Evolutionary conservation across 30 jellyfish, hydroid and myxozoan genomes (phyloP), one percentile per base, ranked within the genome.

Genomic region (Sanderia malayensis): DNA sequence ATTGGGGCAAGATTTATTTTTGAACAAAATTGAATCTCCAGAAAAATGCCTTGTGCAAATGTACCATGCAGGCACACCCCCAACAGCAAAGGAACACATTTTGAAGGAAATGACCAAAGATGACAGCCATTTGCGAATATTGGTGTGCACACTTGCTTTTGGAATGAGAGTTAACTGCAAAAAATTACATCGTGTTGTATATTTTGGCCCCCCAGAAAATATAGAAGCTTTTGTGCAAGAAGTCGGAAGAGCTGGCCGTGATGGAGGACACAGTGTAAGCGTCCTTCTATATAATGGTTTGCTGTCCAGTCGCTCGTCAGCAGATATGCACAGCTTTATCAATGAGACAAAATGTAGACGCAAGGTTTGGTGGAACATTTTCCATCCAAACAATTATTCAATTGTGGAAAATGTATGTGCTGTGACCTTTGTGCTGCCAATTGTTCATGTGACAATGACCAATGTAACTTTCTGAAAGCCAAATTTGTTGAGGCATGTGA

Each of bases 161-260:
- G 73, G 73, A 55, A 60, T 60, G 73, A 55, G 73, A 10, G 23
- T 60, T 60, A 55, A 60, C 23, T 27, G 46, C 46, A 27, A 60
- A 22, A 31, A 31, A 7, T 58, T 60, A 2, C 46, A 27, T 18
- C 46, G 23, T 20, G 10, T 10, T 60, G 23, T 60, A 7, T 55
- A 60, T 60, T 60, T 60, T 60, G 73, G 49, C 46, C 73, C 73
- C 23, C 73, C 73, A 25, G 13, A 22, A 2, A 60, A 58, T 18
- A 20, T 60, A 18, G 73, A 60, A 60, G 23, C 57, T 60, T 25
- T 60, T 60, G 73, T 60, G 73, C 73, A 60, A 60, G 73, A 60
- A 60, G 23, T 20, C 4, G 73, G 73, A 7, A 60, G 73, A 60
- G n/a, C 23, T 9, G 73, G 73, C n/a, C 7, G 73, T 7, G 49